These are phyloP conservation scores for Eulemur mongoz DNA, from an alignment of 2,797 vertebrate species.

Conservation along the genomic window DNA sequence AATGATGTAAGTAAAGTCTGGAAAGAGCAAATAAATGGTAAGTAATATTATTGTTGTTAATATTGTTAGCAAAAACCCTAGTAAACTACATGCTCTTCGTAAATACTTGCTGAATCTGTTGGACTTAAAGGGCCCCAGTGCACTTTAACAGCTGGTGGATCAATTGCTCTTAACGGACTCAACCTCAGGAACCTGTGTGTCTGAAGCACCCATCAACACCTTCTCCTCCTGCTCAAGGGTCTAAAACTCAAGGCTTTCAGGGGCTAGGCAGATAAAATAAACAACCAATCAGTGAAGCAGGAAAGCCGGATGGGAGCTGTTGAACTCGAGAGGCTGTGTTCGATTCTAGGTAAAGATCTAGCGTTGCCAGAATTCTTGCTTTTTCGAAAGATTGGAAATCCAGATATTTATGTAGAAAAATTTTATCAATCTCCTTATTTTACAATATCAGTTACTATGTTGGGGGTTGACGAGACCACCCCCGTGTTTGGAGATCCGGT, in stretches of 20 bases:
- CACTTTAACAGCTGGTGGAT: not conserved
- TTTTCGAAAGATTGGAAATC: not conserved
- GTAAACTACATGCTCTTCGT: not conserved
- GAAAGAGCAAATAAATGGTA: not conserved
- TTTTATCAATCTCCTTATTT: not conserved
- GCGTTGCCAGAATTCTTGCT: not conserved
- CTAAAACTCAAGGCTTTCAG: not conserved
- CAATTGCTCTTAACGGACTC: not conserved
- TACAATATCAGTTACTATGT: not conserved
- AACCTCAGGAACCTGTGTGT: not conserved
- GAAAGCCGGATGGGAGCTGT: not conserved
- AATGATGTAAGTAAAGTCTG: not conserved
- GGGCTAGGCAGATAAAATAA: not conserved
- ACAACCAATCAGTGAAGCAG: not conserved
- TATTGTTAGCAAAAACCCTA: not conserved
- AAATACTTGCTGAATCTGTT: conserved; percentile 27
- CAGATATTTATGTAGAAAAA: not conserved
- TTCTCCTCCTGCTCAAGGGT: not conserved
- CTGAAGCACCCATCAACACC: not conserved
- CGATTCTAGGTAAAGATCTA: not conserved
- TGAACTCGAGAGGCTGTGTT: not conserved
- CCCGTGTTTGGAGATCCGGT: not conserved
- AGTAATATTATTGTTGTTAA: not conserved
- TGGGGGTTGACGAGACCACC: not conserved
- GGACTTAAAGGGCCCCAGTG: not conserved